Percentiles rank a stretch among this genome's conserved stretches.
phyloP scores from a whole-genome alignment of 2,113 vertebrate genomes.

The Notothenia coriiceps region DNA sequence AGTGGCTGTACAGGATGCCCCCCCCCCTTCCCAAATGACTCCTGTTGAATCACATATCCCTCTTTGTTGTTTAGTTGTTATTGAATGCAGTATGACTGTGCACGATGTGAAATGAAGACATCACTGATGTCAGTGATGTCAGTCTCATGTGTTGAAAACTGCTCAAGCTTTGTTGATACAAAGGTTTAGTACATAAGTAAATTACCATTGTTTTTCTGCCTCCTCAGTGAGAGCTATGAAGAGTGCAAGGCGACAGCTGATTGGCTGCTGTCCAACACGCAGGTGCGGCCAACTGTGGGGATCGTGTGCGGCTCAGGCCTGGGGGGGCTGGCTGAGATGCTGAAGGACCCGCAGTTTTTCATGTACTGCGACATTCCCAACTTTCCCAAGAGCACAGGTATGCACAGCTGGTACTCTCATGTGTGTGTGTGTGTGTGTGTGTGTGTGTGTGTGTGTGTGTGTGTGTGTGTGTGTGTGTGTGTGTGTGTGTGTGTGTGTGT shows the following conservation, averaged over 20 bases:
- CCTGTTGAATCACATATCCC: background rate
- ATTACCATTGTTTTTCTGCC: background rate
- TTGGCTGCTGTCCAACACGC: conserved; percentile 85
- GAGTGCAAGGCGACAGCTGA: conserved; percentile 84
- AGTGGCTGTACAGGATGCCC: background rate
- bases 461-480: conserved; percentile 40
- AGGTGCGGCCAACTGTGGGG: conserved; percentile 84
- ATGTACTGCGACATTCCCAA: conserved; percentile 90
- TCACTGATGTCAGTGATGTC: too few species aligned
- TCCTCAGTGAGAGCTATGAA: conserved; percentile 82
- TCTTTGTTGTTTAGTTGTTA: background rate
- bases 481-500: conserved; percentile 23
- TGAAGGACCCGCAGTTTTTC: conserved; percentile 84
- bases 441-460: background rate
- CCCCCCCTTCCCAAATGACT: background rate
- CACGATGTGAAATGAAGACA: too few species aligned
- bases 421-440: background rate
- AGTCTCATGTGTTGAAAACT: too few species aligned
- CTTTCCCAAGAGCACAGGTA: conserved; percentile 88
- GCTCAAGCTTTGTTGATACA: background rate
- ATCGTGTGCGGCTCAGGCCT: conserved; percentile 92
- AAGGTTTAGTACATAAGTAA: background rate
- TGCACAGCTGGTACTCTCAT: background rate
- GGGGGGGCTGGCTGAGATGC: conserved; percentile 84
- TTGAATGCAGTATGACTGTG: background rate